Conservation (phyloP, 23 tunicate genomes). For the Aplidium turbinatum region DNA sequence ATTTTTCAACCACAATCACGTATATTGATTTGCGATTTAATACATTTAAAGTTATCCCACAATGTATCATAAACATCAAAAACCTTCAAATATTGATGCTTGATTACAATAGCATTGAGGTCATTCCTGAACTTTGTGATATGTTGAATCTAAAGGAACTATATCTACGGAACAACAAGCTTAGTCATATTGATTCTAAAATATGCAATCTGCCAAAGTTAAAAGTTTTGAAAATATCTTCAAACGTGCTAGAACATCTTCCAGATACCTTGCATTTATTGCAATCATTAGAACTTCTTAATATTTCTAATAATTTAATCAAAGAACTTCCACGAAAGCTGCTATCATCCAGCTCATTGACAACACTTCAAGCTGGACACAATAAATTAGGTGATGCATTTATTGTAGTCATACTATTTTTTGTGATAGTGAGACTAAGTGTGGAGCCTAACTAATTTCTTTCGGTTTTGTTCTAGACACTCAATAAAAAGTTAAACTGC, state of each 20-base stretch:
- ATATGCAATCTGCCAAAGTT: background rate
- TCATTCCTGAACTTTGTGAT: background rate
- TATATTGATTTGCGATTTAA: constrained; percentile 15
- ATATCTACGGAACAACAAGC: background rate
- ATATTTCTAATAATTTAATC: background rate
- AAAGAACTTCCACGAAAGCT: background rate
- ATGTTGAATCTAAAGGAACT: background rate
- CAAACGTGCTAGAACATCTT: background rate
- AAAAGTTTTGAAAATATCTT: background rate
- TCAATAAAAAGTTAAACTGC: no score
- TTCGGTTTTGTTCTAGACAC: no score
- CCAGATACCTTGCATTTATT: constrained; percentile 5
- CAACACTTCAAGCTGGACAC: background rate
- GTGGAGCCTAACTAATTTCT: no score
- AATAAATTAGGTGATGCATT: no score
- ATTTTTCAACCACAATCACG: background rate
- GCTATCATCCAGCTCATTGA: background rate
- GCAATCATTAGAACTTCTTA: background rate
- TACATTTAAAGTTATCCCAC: background rate
- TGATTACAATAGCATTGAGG: constrained; percentile 1
- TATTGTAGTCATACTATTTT: no score
- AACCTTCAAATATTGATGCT: constrained; percentile 3
- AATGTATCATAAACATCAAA: background rate
- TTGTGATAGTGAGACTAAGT: no score
- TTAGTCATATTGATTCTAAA: background rate